These are phyloP conservation scores for Endotricha flammealis DNA, from an alignment of 2,888 invertebrate genomes.

Conservation along the genomic window DNA sequence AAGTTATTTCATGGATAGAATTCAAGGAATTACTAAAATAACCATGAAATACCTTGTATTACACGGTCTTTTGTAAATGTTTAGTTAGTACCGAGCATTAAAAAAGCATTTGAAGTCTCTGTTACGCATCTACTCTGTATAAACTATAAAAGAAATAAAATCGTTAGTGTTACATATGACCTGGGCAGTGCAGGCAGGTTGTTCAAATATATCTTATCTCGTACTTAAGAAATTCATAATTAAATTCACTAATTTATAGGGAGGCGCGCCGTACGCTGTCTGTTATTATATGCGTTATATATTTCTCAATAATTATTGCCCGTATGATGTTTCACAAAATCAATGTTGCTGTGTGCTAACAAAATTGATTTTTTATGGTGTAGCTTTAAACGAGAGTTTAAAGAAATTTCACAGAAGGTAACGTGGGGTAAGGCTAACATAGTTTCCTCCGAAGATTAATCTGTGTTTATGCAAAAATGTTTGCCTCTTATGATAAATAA, in stretches of 20 bases:
- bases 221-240: conserved; percentile 73
- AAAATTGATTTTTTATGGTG: neutral
- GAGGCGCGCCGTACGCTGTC: conserved; percentile 28
- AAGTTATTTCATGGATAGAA: no score
- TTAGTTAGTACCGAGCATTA: no score
- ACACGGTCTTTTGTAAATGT: no score
- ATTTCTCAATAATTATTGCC: conserved; percentile 50
- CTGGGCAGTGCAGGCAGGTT: conserved; percentile 62
- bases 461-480: no score
- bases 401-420: no score
- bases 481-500: no score
- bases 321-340: conserved; percentile 49
- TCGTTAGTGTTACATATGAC: conserved; percentile 69
- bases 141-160: conserved; percentile 69
- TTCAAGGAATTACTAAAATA: no score
- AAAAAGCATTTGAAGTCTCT: neutral
- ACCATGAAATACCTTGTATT: no score
- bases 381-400: neutral
- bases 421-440: no score
- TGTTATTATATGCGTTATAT: conserved; percentile 12
- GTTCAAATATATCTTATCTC: conserved; percentile 69
- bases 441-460: no score
- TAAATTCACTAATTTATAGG: conserved; percentile 71
- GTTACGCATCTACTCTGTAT: conserved; percentile 37
- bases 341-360: conserved; percentile 18